Conservation (phyloP, 2,888 invertebrate genomes). For the Lacanobia oleracea region DNA sequence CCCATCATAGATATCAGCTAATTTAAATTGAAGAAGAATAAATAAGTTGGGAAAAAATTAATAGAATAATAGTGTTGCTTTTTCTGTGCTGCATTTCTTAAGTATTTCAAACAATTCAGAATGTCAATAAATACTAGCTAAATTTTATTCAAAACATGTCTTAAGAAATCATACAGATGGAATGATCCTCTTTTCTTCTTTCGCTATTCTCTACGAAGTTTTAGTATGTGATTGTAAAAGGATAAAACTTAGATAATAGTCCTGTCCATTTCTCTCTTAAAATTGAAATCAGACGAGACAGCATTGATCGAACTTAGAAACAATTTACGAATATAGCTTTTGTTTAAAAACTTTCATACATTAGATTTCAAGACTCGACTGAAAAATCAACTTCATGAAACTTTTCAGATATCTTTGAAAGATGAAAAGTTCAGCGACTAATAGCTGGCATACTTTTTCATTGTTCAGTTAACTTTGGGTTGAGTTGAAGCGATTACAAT, state of each 20-base stretch:
- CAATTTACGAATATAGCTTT: slow-evolving; percentile 22
- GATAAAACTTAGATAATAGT: not conserved
- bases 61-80: too few relatives aligned
- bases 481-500: slow-evolving; percentile 64
- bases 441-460: slow-evolving; percentile 55
- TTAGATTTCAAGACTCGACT: not conserved
- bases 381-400: slow-evolving; percentile 32
- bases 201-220: not conserved
- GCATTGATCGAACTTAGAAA: slow-evolving; percentile 31
- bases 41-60: too few relatives aligned
- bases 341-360: slow-evolving; percentile 31
- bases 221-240: not conserved
- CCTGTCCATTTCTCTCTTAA: not conserved
- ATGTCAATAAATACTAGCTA: too few relatives aligned
- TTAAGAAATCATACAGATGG: not conserved
- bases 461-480: slow-evolving; percentile 56
- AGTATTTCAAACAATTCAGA: too few relatives aligned
- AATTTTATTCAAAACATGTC: too few relatives aligned
- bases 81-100: too few relatives aligned
- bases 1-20: too few relatives aligned
- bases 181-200: not conserved
- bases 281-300: slow-evolving; percentile 12
- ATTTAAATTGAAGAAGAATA: too few relatives aligned
- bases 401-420: slow-evolving; percentile 38
- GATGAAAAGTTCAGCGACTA: slow-evolving; percentile 37